Evolutionary conservation across 37 sponge, comb jelly and placozoan species (phyloP).

Genomic region (Corticium candelabrum): DNA sequence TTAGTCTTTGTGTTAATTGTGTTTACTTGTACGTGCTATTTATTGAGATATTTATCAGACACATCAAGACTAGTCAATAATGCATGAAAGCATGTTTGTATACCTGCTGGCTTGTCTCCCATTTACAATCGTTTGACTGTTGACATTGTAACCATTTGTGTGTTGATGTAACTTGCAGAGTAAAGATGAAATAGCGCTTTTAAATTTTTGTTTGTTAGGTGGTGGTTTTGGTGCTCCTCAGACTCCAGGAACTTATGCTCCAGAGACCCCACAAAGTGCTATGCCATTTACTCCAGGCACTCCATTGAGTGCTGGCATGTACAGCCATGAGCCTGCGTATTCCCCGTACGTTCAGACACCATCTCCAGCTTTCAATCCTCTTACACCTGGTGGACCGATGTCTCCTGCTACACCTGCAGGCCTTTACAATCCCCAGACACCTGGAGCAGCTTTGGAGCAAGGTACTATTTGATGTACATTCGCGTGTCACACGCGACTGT

Average conservation of each 20-base stretch:
- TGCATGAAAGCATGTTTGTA: no score
- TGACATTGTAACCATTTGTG: no score
- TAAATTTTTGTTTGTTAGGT: not conserved
- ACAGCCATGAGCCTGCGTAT: not conserved
- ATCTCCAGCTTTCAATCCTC: constrained; percentile 28
- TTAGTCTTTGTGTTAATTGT: no score
- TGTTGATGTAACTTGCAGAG: no score
- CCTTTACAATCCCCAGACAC: constrained; percentile 54
- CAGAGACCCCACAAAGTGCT: constrained; percentile 1
- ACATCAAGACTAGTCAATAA: no score
- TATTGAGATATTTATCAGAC: no score
- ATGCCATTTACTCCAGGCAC: constrained; percentile 6
- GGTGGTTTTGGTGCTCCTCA: not conserved
- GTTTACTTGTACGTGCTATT: no score
- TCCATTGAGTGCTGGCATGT: not conserved
- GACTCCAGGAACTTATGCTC: not conserved
- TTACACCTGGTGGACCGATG: constrained; percentile 20
- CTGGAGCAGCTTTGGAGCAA: constrained; percentile 29
- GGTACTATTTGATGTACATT: no score
- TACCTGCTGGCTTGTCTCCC: no score
- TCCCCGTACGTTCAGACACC: constrained; percentile 7
- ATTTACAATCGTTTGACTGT: no score
- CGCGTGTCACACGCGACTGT: no score
- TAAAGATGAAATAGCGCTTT: not conserved
- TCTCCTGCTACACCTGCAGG: constrained; percentile 42